phyloP scores from a whole-genome alignment of 2,888 invertebrate species.

The Brachyptera risi region DNA sequence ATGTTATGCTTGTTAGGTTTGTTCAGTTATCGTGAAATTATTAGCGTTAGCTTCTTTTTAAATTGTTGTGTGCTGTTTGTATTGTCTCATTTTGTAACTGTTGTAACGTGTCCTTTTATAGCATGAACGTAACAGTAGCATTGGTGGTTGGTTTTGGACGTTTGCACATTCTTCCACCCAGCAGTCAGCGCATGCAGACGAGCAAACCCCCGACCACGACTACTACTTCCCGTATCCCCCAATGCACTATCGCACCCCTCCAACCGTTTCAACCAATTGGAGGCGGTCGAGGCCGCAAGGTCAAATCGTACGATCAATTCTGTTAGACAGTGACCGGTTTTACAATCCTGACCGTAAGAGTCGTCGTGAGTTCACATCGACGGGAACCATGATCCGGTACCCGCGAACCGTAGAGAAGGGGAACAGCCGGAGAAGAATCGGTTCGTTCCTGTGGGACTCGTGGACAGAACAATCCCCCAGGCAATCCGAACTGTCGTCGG shows the following conservation, averaged over 20 bases:
- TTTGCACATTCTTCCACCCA: neutral
- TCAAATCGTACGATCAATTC: constrained; percentile 43
- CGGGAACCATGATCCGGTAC: constrained; percentile 44
- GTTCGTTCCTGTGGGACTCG: constrained; percentile 38
- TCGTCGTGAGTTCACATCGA: constrained; percentile 42
- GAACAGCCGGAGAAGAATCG: constrained; percentile 27
- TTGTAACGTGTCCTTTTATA: constrained; percentile 19
- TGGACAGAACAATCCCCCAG: constrained; percentile 17
- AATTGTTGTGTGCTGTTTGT: neutral
- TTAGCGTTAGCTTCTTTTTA: too few species aligned
- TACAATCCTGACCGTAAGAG: constrained; percentile 42
- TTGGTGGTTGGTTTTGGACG: constrained; percentile 16
- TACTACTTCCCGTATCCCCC: neutral
- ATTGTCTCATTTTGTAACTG: neutral
- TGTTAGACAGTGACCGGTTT: constrained; percentile 45
- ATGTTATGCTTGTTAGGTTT: too few species aligned
- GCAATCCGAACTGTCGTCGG: constrained; percentile 16
- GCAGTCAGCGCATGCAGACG: constrained; percentile 15
- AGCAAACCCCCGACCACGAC: neutral
- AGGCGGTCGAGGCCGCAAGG: constrained; percentile 33
- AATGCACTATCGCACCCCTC: neutral
- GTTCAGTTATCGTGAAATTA: too few species aligned
- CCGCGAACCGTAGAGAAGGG: constrained; percentile 32
- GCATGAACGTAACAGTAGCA: constrained; percentile 18
- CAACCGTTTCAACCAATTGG: neutral